phyloP scores from a whole-genome alignment of 2,888 invertebrate genomes.

The Oscheius sp. region DNA sequence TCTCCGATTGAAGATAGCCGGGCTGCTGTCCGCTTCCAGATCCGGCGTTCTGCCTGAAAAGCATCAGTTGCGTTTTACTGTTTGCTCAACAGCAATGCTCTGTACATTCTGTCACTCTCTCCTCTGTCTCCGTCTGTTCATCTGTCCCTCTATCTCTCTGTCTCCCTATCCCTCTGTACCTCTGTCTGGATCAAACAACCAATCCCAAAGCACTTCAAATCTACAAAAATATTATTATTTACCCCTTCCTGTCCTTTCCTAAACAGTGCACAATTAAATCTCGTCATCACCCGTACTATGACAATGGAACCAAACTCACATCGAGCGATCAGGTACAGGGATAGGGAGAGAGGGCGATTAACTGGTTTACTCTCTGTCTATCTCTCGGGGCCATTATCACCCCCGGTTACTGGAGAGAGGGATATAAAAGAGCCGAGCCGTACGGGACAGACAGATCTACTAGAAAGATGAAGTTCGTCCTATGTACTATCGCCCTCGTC shows the following conservation, averaged over 20 bases:
- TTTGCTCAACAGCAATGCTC: too few species aligned
- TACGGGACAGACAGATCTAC: conserved; percentile 13
- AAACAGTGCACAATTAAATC: too few species aligned
- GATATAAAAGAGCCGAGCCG: conserved; percentile 12
- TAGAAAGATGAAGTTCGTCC: conserved; percentile 10
- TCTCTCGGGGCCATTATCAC: conserved; percentile 8
- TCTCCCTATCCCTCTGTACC: neutral
- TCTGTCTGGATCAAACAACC: neutral
- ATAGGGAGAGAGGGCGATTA: conserved; percentile 23
- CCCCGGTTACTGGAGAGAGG: neutral
- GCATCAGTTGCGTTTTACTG: too few species aligned
- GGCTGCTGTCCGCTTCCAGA: conserved; percentile 49
- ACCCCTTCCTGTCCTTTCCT: neutral
- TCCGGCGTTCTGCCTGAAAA: conserved; percentile 21
- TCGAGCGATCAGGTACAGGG: neutral
- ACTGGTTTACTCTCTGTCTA: conserved; percentile 24
- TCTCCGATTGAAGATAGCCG: conserved; percentile 65
- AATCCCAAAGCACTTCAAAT: neutral
- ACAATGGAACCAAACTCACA: conserved; percentile 18
- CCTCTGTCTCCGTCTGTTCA: neutral
- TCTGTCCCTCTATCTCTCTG: too few species aligned
- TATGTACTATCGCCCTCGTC: conserved; percentile 1
- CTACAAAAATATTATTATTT: neutral
- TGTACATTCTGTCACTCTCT: too few species aligned
- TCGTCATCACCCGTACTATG: neutral